Evolutionary conservation across 2,113 vertebrate genomes (phyloP).

Genomic region (Gymnocephalus cernua): DNA sequence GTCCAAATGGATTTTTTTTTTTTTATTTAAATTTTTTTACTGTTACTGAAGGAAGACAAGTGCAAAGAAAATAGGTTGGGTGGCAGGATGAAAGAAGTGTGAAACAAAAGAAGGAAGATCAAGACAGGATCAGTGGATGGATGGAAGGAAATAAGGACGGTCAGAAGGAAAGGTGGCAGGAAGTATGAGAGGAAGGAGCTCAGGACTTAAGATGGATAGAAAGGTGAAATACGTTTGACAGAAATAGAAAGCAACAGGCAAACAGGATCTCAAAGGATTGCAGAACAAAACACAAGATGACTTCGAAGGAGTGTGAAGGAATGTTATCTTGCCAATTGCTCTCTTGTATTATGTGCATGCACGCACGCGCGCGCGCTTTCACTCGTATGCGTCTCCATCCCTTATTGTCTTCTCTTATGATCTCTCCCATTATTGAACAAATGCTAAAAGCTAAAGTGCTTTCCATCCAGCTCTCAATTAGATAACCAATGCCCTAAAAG

Average conservation of each 20-base stretch:
- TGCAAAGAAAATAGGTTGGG: slow-evolving; percentile 17
- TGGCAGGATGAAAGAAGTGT: not conserved
- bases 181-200: slow-evolving; percentile 25
- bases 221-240: slow-evolving; percentile 28
- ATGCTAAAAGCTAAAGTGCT: slow-evolving; percentile 71
- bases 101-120: slow-evolving; percentile 6
- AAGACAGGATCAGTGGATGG: slow-evolving; percentile 20
- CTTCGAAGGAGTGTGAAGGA: not conserved
- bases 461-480: slow-evolving; percentile 53
- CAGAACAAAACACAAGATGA: not conserved
- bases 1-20: slow-evolving; percentile 15
- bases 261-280: not conserved
- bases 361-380: not conserved
- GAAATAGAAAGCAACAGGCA: slow-evolving; percentile 20
- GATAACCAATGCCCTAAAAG: slow-evolving; percentile 62
- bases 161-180: slow-evolving; percentile 34
- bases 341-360: not conserved
- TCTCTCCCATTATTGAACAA: slow-evolving; percentile 37
- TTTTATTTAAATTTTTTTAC: too few species aligned
- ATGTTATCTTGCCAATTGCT: slow-evolving; percentile 9
- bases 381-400: not conserved
- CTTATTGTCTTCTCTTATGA: slow-evolving; percentile 31
- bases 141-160: slow-evolving; percentile 30
- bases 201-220: slow-evolving; percentile 24
- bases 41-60: slow-evolving; percentile 5